phyloP scores from a whole-genome alignment of 2,888 invertebrate species.

The Neelides folsomi region DNA sequence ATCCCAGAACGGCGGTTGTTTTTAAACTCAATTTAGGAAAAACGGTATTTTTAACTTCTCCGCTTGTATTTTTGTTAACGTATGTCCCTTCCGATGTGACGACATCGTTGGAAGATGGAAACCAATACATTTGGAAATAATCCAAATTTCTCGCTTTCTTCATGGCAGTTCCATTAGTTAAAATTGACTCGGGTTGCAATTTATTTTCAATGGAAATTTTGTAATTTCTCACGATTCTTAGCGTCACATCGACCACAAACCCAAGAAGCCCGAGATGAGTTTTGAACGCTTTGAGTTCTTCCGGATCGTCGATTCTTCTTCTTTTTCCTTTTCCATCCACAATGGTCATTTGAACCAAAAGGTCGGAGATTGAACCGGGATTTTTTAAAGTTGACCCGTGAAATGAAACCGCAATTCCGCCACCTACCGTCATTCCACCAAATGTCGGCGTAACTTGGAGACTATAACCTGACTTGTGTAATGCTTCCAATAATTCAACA shows the following conservation, averaged over 20 bases:
- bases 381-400: slow-evolving; percentile 4
- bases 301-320: not conserved
- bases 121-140: not conserved
- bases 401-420: not conserved
- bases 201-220: slow-evolving; percentile 4
- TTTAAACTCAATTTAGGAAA: too few species aligned
- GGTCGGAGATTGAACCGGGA: slow-evolving; percentile 3
- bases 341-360: slow-evolving; percentile 5
- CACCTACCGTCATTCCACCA: slow-evolving; percentile 5
- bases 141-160: not conserved
- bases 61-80: too few species aligned
- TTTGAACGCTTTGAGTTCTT: slow-evolving; percentile 3
- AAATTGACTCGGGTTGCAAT: not conserved
- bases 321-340: slow-evolving; percentile 4
- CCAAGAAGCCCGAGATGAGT: slow-evolving; percentile 4
- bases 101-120: too few species aligned
- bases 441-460: not conserved
- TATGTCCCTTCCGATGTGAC: too few species aligned
- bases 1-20: too few species aligned
- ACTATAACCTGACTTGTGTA: too few species aligned
- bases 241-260: slow-evolving; percentile 1
- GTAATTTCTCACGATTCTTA: slow-evolving; percentile 1
- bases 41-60: too few species aligned
- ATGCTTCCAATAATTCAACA: too few species aligned
- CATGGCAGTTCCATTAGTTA: slow-evolving; percentile 3